Conservation (phyloP, 2,113 vertebrate genomes). For the Oceanites oceanicus region DNA sequence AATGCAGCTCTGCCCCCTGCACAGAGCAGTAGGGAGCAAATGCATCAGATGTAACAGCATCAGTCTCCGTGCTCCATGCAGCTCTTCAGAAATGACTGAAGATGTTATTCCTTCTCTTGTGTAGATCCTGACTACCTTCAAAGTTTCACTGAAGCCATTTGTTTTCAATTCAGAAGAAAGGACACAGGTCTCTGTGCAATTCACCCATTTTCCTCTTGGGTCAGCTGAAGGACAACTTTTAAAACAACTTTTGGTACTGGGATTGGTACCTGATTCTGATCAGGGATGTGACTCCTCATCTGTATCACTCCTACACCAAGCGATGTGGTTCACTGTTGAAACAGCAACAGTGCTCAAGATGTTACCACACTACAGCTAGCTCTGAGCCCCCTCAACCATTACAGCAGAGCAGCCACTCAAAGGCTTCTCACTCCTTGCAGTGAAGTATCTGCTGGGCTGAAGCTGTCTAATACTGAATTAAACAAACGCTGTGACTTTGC, state of each 20-base stretch:
- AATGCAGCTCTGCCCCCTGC: background rate
- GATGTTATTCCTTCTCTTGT: background rate
- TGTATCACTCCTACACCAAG: background rate
- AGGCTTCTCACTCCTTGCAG: background rate
- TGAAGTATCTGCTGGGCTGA: background rate
- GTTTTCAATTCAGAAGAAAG: background rate
- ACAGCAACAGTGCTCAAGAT: rapidly evolving
- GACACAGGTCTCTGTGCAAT: background rate
- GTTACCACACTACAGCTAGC: background rate
- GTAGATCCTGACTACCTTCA: background rate
- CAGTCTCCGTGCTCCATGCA: background rate
- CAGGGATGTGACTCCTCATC: background rate
- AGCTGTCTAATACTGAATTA: background rate
- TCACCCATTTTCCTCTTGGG: background rate
- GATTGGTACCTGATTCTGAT: background rate
- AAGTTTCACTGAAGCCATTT: background rate
- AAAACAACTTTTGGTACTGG: background rate
- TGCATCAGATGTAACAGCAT: background rate
- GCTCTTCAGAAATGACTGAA: background rate
- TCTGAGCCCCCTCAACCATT: background rate
- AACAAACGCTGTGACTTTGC: background rate
- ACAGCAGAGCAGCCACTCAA: background rate
- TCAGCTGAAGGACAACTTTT: background rate
- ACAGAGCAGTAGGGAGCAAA: background rate
- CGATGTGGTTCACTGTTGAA: background rate